These are phyloP conservation scores for Cyrtorhinus lividipennis DNA, from an alignment of 1,140 invertebrate species.

Conservation along the genomic window DNA sequence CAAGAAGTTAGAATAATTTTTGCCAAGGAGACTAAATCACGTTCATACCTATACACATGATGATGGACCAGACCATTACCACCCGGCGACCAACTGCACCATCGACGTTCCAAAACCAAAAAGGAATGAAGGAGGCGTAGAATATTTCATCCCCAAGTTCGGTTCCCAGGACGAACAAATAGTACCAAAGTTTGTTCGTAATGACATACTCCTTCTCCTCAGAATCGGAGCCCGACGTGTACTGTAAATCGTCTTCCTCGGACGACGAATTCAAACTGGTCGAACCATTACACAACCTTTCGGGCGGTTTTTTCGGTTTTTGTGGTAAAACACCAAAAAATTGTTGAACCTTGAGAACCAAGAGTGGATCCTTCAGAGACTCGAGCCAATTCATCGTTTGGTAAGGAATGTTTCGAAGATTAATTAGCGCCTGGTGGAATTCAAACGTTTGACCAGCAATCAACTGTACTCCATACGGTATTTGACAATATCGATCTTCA, in stretches of 20 bases:
- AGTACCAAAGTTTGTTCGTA: constrained; percentile 72
- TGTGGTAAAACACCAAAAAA: constrained; percentile 23
- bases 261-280: background rate
- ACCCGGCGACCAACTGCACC: constrained; percentile 63
- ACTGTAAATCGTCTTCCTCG: background rate
- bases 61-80: constrained; percentile 65
- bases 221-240: constrained; percentile 18
- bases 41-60: constrained; percentile 43
- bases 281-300: background rate
- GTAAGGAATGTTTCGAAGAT: no score
- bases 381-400: constrained; percentile 16
- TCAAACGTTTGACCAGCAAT: no score
- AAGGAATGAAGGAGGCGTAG: constrained; percentile 74
- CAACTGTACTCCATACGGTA: no score
- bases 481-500: no score
- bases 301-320: constrained; percentile 7
- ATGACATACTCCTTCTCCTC: constrained; percentile 35
- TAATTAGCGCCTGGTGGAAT: no score
- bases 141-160: constrained; percentile 77
- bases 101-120: constrained; percentile 86
- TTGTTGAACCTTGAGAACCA: constrained; percentile 25
- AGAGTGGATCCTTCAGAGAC: constrained; percentile 25
- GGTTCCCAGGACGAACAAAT: constrained; percentile 68
- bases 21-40: background rate
- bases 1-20: background rate